Conservation (phyloP, 2,888 invertebrate species). For the Dioctria linearis region DNA sequence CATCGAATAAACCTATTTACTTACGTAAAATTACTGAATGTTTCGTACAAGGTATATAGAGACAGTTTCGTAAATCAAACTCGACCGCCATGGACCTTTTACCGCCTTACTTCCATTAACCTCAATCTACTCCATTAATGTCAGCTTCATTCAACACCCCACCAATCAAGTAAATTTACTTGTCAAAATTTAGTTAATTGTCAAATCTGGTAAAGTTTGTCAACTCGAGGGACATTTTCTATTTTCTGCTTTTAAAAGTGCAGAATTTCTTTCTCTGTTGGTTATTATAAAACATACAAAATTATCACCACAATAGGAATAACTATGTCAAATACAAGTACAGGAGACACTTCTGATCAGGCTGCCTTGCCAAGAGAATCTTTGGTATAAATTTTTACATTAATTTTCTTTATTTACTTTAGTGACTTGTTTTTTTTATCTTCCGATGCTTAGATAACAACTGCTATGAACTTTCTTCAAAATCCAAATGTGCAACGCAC, state of each 20-base stretch:
- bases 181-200: constrained; percentile 4
- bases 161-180: not conserved
- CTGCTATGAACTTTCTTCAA: constrained; percentile 88
- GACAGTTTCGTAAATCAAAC: too few relatives aligned
- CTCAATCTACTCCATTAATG: too few relatives aligned
- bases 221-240: too few relatives aligned
- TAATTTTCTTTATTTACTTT: not conserved
- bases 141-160: not conserved
- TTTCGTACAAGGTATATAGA: too few relatives aligned
- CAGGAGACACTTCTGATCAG: constrained; percentile 66
- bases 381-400: constrained; percentile 63
- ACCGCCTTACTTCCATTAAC: too few relatives aligned
- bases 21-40: too few relatives aligned
- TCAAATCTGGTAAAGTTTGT: not conserved
- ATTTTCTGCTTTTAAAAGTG: not conserved
- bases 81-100: too few relatives aligned
- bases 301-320: constrained; percentile 68
- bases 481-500: constrained; percentile 88
- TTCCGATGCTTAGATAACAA: constrained; percentile 78
- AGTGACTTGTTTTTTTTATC: too few relatives aligned
- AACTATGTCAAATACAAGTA: constrained; percentile 69
- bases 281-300: constrained; percentile 61
- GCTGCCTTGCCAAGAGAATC: constrained; percentile 65
- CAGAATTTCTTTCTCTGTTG: not conserved
- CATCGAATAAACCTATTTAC: too few relatives aligned